Conservation (phyloP, 2,113 vertebrate genomes). For the Semnornis frantzii region DNA sequence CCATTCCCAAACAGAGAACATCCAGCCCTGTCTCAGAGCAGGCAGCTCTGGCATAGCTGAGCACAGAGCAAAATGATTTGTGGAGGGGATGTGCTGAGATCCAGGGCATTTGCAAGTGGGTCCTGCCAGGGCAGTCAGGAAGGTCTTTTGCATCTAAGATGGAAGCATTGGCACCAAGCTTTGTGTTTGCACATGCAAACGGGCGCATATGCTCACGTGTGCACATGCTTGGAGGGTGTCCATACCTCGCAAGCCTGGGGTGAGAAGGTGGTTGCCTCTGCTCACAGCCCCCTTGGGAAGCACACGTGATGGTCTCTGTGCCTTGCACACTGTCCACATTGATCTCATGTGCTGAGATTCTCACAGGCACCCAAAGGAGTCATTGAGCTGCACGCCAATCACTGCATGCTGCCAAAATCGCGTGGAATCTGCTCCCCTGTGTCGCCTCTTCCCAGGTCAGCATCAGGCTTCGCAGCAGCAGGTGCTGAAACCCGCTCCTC, state of each 20-base stretch:
- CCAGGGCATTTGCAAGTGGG: background rate
- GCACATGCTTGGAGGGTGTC: background rate
- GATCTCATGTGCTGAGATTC: slow-evolving; percentile 56
- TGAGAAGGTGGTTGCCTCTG: background rate
- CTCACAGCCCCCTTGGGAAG: fast-evolving
- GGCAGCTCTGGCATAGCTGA: background rate
- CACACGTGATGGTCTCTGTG: background rate
- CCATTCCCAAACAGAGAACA: background rate
- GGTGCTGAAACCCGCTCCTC: slow-evolving; percentile 67
- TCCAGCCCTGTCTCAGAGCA: background rate
- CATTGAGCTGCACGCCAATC: background rate
- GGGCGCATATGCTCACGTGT: fast-evolving
- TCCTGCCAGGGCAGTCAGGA: background rate
- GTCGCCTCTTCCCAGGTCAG: slow-evolving; percentile 64
- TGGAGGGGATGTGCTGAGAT: fast-evolving
- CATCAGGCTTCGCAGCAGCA: slow-evolving; percentile 43
- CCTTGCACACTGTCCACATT: background rate
- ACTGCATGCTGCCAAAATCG: slow-evolving; percentile 36
- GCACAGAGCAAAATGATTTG: fast-evolving
- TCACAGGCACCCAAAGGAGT: slow-evolving; percentile 61
- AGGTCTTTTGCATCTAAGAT: background rate
- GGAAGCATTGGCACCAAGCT: fast-evolving
- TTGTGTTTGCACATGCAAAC: fast-evolving
- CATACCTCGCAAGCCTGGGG: fast-evolving
- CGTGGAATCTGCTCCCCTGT: slow-evolving; percentile 62